Evolutionary conservation across 92 coral and sea anemone species (phyloP), one percentile per base, ranked within the genome.

Genomic region (Epizoanthus ramosus): DNA sequence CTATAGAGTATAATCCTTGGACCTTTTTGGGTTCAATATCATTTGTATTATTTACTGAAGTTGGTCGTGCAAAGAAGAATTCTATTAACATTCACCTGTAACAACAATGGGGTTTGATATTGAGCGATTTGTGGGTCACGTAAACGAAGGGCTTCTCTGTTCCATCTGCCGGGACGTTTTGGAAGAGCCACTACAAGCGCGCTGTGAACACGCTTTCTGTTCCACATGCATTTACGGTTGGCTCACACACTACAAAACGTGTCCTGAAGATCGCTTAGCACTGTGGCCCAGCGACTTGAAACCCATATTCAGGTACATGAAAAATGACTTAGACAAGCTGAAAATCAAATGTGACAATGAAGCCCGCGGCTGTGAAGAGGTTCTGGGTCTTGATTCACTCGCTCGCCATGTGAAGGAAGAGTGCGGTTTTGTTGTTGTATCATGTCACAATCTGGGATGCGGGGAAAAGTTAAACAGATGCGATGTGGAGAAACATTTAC

Each of bases 131-230:
- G 89, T 84, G 3, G 96, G 92, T 17, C 66, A 75, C 54, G 97
- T 94, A 24, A 93, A 94, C 53, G 94, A 88, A 71, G 97, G 97
- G 1, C 91, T 94, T n/a, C 75, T 93, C 69, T 95, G 98, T 70
- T 87, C 92, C 2, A 92, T 95, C 28, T 95, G 98, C 74, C 92
- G 93, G 8, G 94, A 90, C 83, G 93, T 89, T 21, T 85, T 93
- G 63, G 98, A 95, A 74, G 98, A 95, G 43, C 98, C 98, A 0
- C 39, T 95, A 14, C 90, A 89, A 64, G 94, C 94, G 21, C 98
- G 95, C 0, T 91, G 98, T 66, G 95, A 95, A 61, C 98, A 95
- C 70, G 84, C 97, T n/a, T 95, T 83, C 68, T 95, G 98, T 73
- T 88, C 92, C 10, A 53, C 91, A 12, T 93, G 98, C 77, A 88